Conservation (phyloP, 2,113 vertebrate species). For the Xenopus laevis region DNA sequence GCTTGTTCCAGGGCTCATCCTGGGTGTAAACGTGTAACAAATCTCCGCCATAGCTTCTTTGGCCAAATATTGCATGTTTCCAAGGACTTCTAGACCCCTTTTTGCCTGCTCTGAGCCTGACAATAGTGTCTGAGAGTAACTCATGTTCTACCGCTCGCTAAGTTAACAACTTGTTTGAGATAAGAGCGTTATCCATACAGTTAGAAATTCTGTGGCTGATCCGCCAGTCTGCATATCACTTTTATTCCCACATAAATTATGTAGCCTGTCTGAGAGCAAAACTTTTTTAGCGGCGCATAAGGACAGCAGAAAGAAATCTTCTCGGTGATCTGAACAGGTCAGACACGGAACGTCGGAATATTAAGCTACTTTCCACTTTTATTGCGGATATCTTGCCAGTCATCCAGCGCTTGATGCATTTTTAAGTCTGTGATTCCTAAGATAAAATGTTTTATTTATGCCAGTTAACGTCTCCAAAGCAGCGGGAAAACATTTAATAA, state of each 20-base stretch:
- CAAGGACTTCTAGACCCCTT: too few relatives aligned
- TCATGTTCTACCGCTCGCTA: too few relatives aligned
- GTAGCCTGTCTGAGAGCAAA: too few relatives aligned
- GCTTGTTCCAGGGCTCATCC: too few relatives aligned
- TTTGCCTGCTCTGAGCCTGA: too few relatives aligned
- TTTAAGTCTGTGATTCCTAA: conserved; percentile 41
- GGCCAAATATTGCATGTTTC: too few relatives aligned
- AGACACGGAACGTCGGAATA: conserved; percentile 15
- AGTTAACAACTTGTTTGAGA: too few relatives aligned
- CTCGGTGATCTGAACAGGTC: conserved; percentile 20
- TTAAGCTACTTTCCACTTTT: conserved; percentile 37
- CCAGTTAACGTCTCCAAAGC: conserved; percentile 40
- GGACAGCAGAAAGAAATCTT: conserved; percentile 4
- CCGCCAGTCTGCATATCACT: background rate
- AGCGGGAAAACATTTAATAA: conserved; percentile 44
- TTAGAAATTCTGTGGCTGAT: background rate
- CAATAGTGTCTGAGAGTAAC: background rate
- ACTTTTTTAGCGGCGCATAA: background rate
- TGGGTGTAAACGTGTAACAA: too few relatives aligned
- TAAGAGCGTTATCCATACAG: background rate
- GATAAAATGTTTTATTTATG: conserved; percentile 47
- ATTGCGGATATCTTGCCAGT: conserved; percentile 27
- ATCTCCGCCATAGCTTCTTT: too few relatives aligned
- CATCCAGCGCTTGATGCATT: conserved; percentile 39
- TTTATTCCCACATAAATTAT: too few relatives aligned